Evolutionary conservation across 2,888 invertebrate genomes (phyloP).

Genomic region (Andrena hattorfiana): DNA sequence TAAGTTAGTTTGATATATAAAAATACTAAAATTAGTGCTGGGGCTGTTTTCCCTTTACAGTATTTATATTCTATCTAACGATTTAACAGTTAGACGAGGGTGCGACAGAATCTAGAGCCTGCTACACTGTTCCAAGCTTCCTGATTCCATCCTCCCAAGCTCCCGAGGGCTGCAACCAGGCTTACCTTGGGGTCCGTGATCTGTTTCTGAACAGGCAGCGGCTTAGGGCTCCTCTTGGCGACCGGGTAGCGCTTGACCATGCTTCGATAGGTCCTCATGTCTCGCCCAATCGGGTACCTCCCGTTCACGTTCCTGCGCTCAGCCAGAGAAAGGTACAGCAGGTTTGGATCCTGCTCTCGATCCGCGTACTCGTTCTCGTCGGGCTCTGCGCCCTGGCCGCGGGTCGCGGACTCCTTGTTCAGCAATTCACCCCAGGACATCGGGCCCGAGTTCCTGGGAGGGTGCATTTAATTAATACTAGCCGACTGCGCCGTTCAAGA

Average conservation of each 20-base stretch:
- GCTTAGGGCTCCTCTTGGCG: slow-evolving; percentile 80
- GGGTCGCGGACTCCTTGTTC: slow-evolving; percentile 60
- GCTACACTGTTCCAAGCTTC: too few species aligned
- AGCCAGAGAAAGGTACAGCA: slow-evolving; percentile 68
- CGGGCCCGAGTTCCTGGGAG: slow-evolving; percentile 61
- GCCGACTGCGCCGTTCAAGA: not conserved
- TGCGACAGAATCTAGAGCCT: too few species aligned
- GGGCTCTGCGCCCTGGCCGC: slow-evolving; percentile 55
- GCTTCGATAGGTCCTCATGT: slow-evolving; percentile 72
- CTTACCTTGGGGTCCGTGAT: slow-evolving; percentile 82
- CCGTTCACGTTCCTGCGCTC: slow-evolving; percentile 80
- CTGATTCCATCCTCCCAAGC: not conserved
- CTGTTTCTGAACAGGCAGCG: slow-evolving; percentile 72
- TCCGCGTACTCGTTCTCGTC: slow-evolving; percentile 68
- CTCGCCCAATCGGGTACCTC: slow-evolving; percentile 77
- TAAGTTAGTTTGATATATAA: too few species aligned
- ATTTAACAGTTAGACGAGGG: too few species aligned
- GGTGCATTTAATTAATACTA: not conserved
- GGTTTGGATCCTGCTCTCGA: slow-evolving; percentile 68
- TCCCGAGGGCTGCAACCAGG: not conserved
- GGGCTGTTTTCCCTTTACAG: too few species aligned
- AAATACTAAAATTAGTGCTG: too few species aligned
- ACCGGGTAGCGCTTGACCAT: slow-evolving; percentile 78
- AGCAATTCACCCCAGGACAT: slow-evolving; percentile 74
- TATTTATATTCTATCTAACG: too few species aligned